A percentile compares a stretch with the other conserved stretches of the same genome.
Conservation (phyloP, 2,113 vertebrate species). For the Gymnogyps californianus region DNA sequence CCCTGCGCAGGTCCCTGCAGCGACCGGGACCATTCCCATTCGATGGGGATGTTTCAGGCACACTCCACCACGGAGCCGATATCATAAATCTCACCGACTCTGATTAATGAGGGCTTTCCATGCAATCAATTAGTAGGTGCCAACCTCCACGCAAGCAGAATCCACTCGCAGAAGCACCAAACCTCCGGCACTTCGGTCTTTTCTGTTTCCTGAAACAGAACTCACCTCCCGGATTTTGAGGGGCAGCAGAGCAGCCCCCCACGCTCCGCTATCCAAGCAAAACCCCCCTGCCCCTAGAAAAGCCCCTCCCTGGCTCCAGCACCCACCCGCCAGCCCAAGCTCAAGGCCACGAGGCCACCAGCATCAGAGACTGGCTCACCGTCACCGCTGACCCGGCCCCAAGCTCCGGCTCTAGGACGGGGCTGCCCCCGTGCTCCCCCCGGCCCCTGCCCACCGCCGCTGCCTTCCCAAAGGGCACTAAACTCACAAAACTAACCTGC, state of each 20-base stretch:
- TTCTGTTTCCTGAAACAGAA: not conserved
- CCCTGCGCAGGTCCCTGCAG: rapidly evolving
- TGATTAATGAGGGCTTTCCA: rapidly evolving
- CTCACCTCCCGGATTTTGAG: not conserved
- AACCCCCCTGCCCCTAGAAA: not conserved
- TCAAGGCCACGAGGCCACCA: rapidly evolving
- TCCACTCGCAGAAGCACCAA: not conserved
- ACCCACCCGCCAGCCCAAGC: not conserved
- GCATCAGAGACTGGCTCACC: not conserved
- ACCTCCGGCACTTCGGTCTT: not conserved
- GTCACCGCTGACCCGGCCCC: not conserved
- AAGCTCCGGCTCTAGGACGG: not conserved
- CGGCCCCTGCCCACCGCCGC: rapidly evolving
- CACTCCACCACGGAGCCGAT: not conserved
- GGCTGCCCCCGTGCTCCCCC: not conserved
- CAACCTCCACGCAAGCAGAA: not conserved
- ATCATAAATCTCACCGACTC: not conserved
- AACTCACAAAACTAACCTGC: not conserved
- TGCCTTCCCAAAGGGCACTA: not conserved
- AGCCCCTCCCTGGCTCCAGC: not conserved
- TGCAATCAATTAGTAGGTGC: not conserved
- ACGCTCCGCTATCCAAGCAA: rapidly evolving
- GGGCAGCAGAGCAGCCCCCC: not conserved
- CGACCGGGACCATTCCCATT: rapidly evolving
- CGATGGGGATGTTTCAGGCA: not conserved